phyloP scores from a whole-genome alignment of 1,140 invertebrate species.

The Camponotus vicinus region DNA sequence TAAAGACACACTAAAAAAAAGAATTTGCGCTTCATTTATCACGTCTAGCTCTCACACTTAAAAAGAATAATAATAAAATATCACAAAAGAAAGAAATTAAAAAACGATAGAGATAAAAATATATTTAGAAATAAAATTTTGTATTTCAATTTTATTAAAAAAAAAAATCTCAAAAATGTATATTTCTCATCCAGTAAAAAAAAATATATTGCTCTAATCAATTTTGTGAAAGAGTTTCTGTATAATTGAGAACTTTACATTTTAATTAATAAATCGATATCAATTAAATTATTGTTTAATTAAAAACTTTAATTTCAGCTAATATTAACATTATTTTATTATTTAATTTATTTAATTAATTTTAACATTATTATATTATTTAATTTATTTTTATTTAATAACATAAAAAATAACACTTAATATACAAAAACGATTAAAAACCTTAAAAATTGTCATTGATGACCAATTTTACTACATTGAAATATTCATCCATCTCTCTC shows the following conservation, averaged over 20 bases:
- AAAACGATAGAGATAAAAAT: no score
- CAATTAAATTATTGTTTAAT: conserved; percentile 13
- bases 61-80: no score
- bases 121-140: no score
- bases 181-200: no score
- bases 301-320: neutral
- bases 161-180: no score
- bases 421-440: neutral
- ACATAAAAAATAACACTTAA: neutral
- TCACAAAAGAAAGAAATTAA: no score
- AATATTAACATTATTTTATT: conserved; percentile 1
- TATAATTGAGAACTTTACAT: neutral
- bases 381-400: neutral
- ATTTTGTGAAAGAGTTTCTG: neutral
- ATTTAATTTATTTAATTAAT: neutral
- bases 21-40: no score
- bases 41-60: no score
- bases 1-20: no score
- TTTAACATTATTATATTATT: neutral
- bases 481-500: conserved; percentile 2
- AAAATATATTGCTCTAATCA: neutral
- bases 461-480: conserved; percentile 33
- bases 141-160: no score
- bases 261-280: neutral
- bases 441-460: neutral